Conservation (phyloP, 2,888 invertebrate genomes). For the Scaeva pyrastri region DNA sequence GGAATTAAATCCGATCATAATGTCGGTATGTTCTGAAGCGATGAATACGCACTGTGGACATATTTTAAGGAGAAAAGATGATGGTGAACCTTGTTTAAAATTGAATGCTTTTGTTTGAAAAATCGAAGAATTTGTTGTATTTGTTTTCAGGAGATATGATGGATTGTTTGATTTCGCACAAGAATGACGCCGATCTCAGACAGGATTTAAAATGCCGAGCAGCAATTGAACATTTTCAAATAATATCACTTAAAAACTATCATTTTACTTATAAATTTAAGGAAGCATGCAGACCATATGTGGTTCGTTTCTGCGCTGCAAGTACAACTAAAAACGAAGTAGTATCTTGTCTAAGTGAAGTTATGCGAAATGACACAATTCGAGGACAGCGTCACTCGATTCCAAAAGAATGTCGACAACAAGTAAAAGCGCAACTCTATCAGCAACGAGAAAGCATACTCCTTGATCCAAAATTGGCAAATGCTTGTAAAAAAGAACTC, state of each 20-base stretch:
- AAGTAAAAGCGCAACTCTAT: constrained; percentile 94
- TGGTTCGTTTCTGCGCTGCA: constrained; percentile 88
- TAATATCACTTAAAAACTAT: constrained; percentile 96
- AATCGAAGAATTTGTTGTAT: not conserved
- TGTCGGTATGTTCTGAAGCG: constrained; percentile 91
- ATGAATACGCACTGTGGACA: constrained; percentile 91
- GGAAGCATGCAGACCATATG: constrained; percentile 94
- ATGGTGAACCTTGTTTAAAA: constrained; percentile 83
- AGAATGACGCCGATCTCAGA: constrained; percentile 93
- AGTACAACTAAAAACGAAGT: constrained; percentile 91
- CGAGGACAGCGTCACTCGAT: constrained; percentile 90
- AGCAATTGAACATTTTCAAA: constrained; percentile 98
- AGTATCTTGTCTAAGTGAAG: constrained; percentile 89
- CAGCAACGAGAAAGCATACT: constrained; percentile 95
- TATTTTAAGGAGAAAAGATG: constrained; percentile 89
- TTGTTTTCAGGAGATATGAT: constrained; percentile 89
- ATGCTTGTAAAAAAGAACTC: constrained; percentile 92
- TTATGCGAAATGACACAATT: constrained; percentile 95
- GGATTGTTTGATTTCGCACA: constrained; percentile 96
- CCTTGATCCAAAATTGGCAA: constrained; percentile 92
- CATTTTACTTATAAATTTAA: constrained; percentile 97
- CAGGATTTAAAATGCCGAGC: constrained; percentile 93
- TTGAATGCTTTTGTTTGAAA: not conserved
- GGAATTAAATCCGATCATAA: constrained; percentile 94
- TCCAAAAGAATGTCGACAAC: constrained; percentile 94